Conservation (phyloP, 2,888 invertebrate species). For the Brenthis hecate region DNA sequence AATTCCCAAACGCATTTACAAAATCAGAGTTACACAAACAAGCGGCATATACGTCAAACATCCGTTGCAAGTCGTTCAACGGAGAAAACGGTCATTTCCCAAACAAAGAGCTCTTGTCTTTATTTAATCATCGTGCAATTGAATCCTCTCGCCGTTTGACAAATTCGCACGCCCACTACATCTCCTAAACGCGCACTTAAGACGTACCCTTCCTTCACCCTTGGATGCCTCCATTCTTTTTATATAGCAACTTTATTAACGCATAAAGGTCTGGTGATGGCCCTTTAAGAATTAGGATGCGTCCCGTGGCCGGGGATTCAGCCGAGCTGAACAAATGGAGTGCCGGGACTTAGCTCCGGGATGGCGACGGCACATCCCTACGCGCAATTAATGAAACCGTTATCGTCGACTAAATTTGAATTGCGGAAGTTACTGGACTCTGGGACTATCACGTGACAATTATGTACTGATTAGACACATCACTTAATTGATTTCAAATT, state of each 20-base stretch:
- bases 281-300: constrained; percentile 81
- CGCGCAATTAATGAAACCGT: constrained; percentile 67
- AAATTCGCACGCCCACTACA: constrained; percentile 81
- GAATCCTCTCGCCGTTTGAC: constrained; percentile 74
- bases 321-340: constrained; percentile 77
- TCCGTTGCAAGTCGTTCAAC: constrained; percentile 43
- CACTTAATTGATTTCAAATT: constrained; percentile 13
- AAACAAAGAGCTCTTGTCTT: constrained; percentile 64
- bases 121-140: constrained; percentile 77
- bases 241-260: constrained; percentile 83
- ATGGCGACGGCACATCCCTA: constrained; percentile 60
- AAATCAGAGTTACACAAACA: background rate
- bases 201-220: constrained; percentile 79
- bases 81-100: constrained; percentile 53
- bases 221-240: constrained; percentile 80
- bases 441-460: constrained; percentile 14
- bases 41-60: constrained; percentile 15
- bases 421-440: constrained; percentile 46
- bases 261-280: constrained; percentile 82
- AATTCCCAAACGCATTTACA: background rate
- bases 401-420: constrained; percentile 70
- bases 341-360: constrained; percentile 61
- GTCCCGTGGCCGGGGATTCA: constrained; percentile 66
- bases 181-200: constrained; percentile 81
- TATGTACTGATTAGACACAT: constrained; percentile 14